These are phyloP conservation scores for Botrylloides violaceus DNA, from an alignment of 23 tunicate genomes.

Conservation along the genomic window DNA sequence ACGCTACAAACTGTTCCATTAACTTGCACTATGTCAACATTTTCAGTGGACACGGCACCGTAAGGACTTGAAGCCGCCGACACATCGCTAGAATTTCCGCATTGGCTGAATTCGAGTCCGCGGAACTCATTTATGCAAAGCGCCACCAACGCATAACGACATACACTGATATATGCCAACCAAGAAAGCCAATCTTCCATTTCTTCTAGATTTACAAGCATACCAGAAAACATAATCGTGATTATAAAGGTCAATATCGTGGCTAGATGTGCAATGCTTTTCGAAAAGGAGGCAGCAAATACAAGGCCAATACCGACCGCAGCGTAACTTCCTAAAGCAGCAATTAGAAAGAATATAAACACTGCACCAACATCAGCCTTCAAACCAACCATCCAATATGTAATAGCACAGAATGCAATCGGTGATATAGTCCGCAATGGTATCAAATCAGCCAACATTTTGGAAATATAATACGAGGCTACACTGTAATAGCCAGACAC, in stretches of 20 bases:
- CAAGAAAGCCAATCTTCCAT: slow-evolving; percentile 79
- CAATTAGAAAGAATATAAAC: slow-evolving; percentile 53
- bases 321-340: slow-evolving; percentile 56
- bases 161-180: slow-evolving; percentile 74
- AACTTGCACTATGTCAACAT: not conserved
- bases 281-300: slow-evolving; percentile 50
- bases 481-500: slow-evolving; percentile 84
- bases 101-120: not conserved
- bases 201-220: slow-evolving; percentile 58
- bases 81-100: not conserved
- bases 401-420: slow-evolving; percentile 62
- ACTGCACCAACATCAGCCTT: slow-evolving; percentile 64
- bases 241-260: slow-evolving; percentile 60
- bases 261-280: slow-evolving; percentile 49
- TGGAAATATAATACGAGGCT: slow-evolving; percentile 56
- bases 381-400: slow-evolving; percentile 96
- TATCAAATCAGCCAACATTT: slow-evolving; percentile 78
- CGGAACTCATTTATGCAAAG: slow-evolving; percentile 1
- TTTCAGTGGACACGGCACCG: not conserved
- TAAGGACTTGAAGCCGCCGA: not conserved
- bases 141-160: slow-evolving; percentile 46
- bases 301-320: slow-evolving; percentile 73
- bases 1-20: not conserved
- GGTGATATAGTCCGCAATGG: slow-evolving; percentile 87
- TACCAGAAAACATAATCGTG: slow-evolving; percentile 76